Conservation (phyloP, 2,888 invertebrate genomes). For the Drosophila anceps region DNA sequence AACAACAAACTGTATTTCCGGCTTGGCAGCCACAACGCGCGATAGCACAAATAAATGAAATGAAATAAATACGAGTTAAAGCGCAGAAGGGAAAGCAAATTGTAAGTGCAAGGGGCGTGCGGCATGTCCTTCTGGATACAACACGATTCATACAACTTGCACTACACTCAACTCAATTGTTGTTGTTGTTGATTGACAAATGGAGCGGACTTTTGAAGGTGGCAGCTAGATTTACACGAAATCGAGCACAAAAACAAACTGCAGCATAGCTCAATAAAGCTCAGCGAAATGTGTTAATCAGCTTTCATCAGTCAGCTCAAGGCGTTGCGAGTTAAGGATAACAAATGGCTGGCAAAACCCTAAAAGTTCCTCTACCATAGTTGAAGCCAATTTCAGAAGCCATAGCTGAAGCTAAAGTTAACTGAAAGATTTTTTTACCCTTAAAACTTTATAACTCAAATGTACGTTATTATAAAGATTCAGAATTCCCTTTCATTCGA, state of each 20-base stretch:
- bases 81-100: conserved; percentile 10
- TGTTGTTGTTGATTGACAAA: conserved; percentile 61
- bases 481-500: too few relatives aligned
- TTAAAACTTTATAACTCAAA: too few relatives aligned
- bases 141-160: not conserved
- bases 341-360: not conserved
- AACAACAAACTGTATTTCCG: conserved; percentile 44
- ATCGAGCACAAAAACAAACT: conserved; percentile 13
- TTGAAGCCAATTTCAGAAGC: not conserved
- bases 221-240: conserved; percentile 53
- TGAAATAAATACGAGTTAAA: conserved; percentile 66
- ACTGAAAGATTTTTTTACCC: not conserved
- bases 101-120: not conserved
- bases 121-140: conserved; percentile 19
- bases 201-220: conserved; percentile 49
- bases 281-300: conserved; percentile 21
- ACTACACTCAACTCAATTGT: conserved; percentile 34
- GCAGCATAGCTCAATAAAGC: conserved; percentile 12
- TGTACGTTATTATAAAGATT: too few relatives aligned
- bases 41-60: conserved; percentile 52
- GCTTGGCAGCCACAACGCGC: conserved; percentile 52
- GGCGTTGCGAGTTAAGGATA: not conserved
- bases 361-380: not conserved
- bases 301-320: not conserved
- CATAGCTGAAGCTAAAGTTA: not conserved